These are phyloP conservation scores for Lerista edwardsae DNA, from an alignment of 2,797 vertebrate genomes.

Conservation along the genomic window DNA sequence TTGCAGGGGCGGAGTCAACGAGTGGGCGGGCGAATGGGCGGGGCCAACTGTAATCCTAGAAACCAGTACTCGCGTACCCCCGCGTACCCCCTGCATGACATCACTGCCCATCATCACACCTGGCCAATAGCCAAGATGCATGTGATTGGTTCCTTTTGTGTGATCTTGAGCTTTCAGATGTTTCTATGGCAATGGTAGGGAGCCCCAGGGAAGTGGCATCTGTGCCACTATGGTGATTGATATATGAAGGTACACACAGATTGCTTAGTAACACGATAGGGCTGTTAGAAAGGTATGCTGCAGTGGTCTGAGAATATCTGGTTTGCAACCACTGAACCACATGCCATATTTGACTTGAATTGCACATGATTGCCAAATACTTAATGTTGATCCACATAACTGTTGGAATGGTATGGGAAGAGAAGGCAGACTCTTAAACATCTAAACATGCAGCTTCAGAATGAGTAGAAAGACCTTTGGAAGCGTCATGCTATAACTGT, in stretches of 20 bases:
- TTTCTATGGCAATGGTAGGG: background rate
- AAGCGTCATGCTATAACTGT: conserved; percentile 49
- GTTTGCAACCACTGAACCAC: background rate
- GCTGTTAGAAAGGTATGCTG: background rate
- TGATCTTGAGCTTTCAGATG: background rate
- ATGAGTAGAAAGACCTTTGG: conserved; percentile 25
- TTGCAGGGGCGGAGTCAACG: too few species aligned
- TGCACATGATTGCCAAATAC: background rate
- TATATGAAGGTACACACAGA: background rate
- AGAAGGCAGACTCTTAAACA: background rate
- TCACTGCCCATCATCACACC: too few species aligned
- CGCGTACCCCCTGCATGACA: too few species aligned
- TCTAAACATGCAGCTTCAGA: conserved; percentile 17
- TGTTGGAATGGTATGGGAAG: conserved; percentile 26
- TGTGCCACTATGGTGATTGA: background rate
- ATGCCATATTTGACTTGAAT: fast-evolving
- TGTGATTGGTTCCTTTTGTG: background rate
- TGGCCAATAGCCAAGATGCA: background rate
- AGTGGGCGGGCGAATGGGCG: too few species aligned
- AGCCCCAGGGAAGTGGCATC: background rate
- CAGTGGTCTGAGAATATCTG: background rate
- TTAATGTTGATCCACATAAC: background rate
- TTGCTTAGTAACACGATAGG: background rate
- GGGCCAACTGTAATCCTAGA: too few species aligned
- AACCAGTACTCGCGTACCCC: too few species aligned